A percentile compares a stretch with the other conserved stretches of the same genome.
These are phyloP conservation scores for Eulacestoma nigropectus DNA, from an alignment of 2,113 vertebrate genomes.

Conservation along the genomic window DNA sequence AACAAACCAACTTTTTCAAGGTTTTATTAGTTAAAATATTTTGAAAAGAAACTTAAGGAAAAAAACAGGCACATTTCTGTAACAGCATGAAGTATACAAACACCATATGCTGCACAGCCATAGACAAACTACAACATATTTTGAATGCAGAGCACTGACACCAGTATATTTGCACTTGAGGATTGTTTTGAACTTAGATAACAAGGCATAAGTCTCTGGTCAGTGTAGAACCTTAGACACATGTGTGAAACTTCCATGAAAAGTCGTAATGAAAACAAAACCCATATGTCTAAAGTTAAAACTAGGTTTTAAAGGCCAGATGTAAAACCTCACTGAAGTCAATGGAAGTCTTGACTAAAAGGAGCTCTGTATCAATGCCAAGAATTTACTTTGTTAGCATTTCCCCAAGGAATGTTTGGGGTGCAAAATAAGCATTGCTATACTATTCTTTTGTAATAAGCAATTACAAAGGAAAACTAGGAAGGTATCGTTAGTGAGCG, in stretches of 20 bases:
- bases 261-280: neutral
- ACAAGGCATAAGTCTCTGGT: neutral
- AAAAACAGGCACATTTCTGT: neutral
- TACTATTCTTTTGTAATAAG: neutral
- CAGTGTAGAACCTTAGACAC: neutral
- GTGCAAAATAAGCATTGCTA: neutral
- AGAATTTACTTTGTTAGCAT: neutral
- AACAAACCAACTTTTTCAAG: rapidly evolving
- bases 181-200: neutral
- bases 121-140: neutral
- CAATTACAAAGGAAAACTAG: neutral
- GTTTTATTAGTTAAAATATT: neutral
- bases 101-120: neutral
- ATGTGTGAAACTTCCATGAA: neutral
- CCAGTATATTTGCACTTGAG: neutral
- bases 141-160: neutral
- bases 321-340: neutral
- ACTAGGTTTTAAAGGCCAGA: neutral
- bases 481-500: neutral
- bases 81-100: neutral
- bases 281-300: neutral
- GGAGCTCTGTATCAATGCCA: neutral
- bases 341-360: neutral
- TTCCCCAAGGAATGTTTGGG: neutral
- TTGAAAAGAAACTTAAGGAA: neutral